phyloP scores from a whole-genome alignment of 2,797 vertebrate genomes.

The Acrossocheilus fasciatus region DNA sequence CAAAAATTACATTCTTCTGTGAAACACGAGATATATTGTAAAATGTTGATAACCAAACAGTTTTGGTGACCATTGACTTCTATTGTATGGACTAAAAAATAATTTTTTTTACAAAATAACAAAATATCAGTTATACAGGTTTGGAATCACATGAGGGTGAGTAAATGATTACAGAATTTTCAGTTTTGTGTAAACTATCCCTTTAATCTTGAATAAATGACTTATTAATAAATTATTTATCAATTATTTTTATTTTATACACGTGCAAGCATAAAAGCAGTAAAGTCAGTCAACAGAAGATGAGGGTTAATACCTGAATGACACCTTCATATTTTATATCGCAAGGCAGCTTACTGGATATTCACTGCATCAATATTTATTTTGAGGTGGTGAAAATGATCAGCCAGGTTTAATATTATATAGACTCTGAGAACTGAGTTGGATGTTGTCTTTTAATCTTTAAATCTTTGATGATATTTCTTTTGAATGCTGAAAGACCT shows the following conservation, averaged over 20 bases:
- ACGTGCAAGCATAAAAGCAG: background rate
- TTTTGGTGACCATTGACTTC: background rate
- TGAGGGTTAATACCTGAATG: too few species aligned
- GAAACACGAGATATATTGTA: background rate
- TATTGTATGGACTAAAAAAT: background rate
- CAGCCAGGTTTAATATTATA: too few species aligned
- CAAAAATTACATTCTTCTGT: background rate
- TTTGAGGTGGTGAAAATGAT: too few species aligned
- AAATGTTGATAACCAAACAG: background rate
- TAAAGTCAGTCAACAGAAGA: background rate
- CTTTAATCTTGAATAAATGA: background rate
- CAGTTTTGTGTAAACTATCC: background rate
- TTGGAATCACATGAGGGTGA: background rate
- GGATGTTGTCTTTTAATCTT: too few species aligned
- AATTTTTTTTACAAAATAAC: background rate
- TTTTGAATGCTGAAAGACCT: slow-evolving; percentile 37
- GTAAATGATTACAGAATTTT: background rate
- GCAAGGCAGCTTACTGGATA: too few species aligned
- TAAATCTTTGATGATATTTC: slow-evolving; percentile 40
- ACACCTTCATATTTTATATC: too few species aligned
- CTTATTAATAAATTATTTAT: too few species aligned
- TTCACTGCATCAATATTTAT: too few species aligned
- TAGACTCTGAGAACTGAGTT: too few species aligned
- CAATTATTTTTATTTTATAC: background rate
- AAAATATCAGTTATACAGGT: background rate